These are phyloP conservation scores for Condylostylus longicornis DNA, from an alignment of 1,140 invertebrate genomes.

Conservation along the genomic window DNA sequence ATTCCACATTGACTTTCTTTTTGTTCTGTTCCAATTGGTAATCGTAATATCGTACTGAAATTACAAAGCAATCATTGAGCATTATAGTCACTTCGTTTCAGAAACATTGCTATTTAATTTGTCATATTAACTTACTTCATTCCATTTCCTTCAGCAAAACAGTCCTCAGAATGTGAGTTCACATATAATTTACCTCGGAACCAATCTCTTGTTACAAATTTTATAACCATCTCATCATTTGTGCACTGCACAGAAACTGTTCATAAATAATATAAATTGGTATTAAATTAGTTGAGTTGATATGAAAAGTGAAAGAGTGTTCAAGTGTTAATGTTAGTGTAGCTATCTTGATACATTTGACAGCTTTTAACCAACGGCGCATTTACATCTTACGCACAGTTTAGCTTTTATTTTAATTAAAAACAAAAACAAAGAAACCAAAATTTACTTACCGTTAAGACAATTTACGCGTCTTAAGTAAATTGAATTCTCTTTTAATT, in stretches of 20 bases:
- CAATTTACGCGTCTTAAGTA: constrained; percentile 36
- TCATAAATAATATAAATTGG: constrained; percentile 27
- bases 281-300: constrained; percentile 29
- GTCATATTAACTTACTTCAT: no score
- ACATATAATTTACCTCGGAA: constrained; percentile 46
- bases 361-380: not conserved
- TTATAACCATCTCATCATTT: constrained; percentile 37
- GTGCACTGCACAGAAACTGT: constrained; percentile 43
- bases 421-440: not conserved
- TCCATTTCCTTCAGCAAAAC: constrained; percentile 31
- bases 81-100: not conserved
- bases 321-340: not conserved
- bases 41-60: constrained; percentile 15
- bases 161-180: constrained; percentile 42
- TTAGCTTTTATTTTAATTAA: not conserved
- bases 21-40: constrained; percentile 23
- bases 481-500: constrained; percentile 19
- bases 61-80: not conserved
- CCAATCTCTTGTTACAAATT: constrained; percentile 37
- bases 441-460: constrained; percentile 31
- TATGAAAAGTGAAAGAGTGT: not conserved
- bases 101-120: not conserved
- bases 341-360: not conserved
- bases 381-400: not conserved
- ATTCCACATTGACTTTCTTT: constrained; percentile 28